Evolutionary conservation across 2,113 vertebrate genomes (phyloP), one percentile per base, ranked within the genome.

Genomic region (Mobula birostris): DNA sequence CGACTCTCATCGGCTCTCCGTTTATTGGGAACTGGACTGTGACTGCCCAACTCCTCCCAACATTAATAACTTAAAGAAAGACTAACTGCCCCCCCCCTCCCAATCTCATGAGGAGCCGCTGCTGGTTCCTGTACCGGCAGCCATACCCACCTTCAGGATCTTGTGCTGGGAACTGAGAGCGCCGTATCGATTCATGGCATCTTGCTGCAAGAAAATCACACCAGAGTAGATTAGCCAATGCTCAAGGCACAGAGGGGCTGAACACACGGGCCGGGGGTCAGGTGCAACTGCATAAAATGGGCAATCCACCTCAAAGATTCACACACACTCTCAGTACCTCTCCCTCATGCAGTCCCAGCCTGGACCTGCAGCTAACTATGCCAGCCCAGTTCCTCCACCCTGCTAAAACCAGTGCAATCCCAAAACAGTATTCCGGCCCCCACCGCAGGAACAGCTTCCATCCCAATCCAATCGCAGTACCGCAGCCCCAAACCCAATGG

Each of bases 161-260:
- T 96, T 97, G 95, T 97, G 96, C 95, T 97, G 96, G 5, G 96
- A 97, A 0, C 96, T 97, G 29, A 97, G 95, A 7, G 96, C 96
- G 1, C 96, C 96, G 0, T 97, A 97, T 94, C 96, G 95, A 95
- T 97, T 97, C 96, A 97, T 96, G 8, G 97, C 96, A 40, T 97
- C 96, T 96, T 97, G 97, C 97, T 97, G 96, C 58, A 74, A 94
- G 90, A 87, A 93, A 76, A 94, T 24, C 85, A 61, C 74, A 88
- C 58, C 77, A 68, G n/a, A 29, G 61, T 17, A 6, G 61, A 4
- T 93, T 74, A 70, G 32, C 36, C 19, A 72, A 32, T 72, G 63
- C 90, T 4, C 21, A 2, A 93, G 36, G 9, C 21, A 27, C 36
- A 24, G 36, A 19, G 1, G 5, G 1, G 5, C 21, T 11, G 7